Base-by-base conservation (phyloP, 2,797 vertebrate species). In the Uromys caudimaculatus region DNA sequence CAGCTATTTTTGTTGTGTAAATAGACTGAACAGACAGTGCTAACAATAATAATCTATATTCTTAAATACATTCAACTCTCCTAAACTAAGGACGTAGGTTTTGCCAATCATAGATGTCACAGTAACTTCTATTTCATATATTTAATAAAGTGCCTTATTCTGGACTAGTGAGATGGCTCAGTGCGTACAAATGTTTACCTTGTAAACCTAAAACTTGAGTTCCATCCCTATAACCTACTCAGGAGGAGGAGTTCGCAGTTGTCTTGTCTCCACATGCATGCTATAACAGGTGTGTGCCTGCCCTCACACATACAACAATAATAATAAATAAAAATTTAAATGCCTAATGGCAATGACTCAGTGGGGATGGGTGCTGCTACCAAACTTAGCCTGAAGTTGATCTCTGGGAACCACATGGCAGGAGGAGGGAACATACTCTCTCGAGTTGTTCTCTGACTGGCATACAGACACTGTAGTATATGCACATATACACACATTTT, bases 91-190 rank as follows among this genome's bases (percentile, higher is more conserved):
- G 50, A 83, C 56, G 21, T 67, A 73, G 76, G 64, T 93, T 85
- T 96, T 93, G 76, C 12, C 92, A 85, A 62, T 95, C 77, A 89
- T 41, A 91, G 35, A 38, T 92, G 79, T 64, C 90, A 79, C 4
- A 75, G 81, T 93, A 64, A 82, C 52, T 77, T 5, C 88, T 94
- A 7, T 88, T 91, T 93, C 23, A 32, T 75, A 47, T 84, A 58
- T 87, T 75, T 58, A 89, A 56, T 52, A 32, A 85, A 54, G 38
- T 90, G 12, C 23, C 32, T 64, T 77, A n/a, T 77, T 85, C 52
- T 73, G n/a, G 69, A 16, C 50, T 69, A 88, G 8, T 17, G 10
- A 88, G n/a, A 41, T 73, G n/a, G 24, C 16, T 73, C 50, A 54
- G 9, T 56, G 64, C 12, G 67, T 44, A 56, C 12, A 71, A 27